Conservation (phyloP, 2,888 invertebrate genomes). For the Ornithoptera priamus region DNA sequence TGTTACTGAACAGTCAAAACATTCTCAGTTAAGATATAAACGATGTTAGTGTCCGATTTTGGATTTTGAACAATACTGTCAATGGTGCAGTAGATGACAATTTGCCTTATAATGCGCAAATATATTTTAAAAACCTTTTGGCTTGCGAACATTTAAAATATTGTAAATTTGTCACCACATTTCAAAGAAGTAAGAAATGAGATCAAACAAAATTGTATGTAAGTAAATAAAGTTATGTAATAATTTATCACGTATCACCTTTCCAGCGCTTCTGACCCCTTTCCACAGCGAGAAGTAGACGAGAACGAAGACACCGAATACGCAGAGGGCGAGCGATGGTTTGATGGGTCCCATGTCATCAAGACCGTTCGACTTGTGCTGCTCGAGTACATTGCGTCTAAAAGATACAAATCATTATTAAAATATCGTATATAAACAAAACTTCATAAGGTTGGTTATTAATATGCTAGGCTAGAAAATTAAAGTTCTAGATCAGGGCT, state of each 20-base stretch:
- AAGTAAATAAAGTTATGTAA: background rate
- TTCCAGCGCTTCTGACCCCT: constrained; percentile 94
- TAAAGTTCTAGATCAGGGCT: too few relatives aligned
- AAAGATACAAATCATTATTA: constrained; percentile 17
- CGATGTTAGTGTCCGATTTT: background rate
- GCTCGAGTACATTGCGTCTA: constrained; percentile 93
- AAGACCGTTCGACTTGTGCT: constrained; percentile 89
- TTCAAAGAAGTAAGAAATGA: too few relatives aligned
- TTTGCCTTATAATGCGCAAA: too few relatives aligned
- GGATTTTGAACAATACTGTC: background rate
- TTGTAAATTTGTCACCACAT: too few relatives aligned
- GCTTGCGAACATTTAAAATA: too few relatives aligned
- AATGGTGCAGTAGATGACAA: too few relatives aligned
- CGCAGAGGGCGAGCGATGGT: constrained; percentile 92
- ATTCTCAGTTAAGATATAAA: background rate
- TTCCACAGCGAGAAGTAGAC: constrained; percentile 99
- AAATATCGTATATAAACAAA: too few relatives aligned
- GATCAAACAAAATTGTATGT: too few relatives aligned
- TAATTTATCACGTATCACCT: constrained; percentile 77
- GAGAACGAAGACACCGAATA: constrained; percentile 93
- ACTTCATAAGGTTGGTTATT: too few relatives aligned
- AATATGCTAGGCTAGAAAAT: too few relatives aligned
- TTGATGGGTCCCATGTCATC: constrained; percentile 94
- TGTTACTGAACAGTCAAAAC: background rate
- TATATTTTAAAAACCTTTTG: too few relatives aligned